Base-by-base conservation (phyloP, 1,140 invertebrate genomes). In the Atta colombica region DNA sequence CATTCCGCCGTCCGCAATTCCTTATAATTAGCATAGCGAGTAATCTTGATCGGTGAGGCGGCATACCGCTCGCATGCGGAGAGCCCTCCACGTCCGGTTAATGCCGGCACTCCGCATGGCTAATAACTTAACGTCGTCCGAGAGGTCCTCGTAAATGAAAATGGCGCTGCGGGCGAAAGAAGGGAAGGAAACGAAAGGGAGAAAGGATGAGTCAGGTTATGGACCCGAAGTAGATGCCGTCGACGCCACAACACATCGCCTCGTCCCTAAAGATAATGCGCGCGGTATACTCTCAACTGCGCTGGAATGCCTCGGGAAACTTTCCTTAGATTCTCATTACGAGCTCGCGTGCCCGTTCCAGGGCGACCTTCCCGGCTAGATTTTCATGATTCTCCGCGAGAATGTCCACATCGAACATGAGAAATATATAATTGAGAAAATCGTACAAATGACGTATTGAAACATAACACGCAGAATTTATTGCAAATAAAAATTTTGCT, bases 101-200 rank as follows among this genome's bases (percentile, higher is more conserved):
- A 91, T 89, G 89, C 84, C 77, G 86, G 90, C 89, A 88, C 91
- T 91, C 88, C 86, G 87, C 77, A 88, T 86, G 77, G 91, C 91
- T 92, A 93, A 93, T 93, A 92, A 93, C 87, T 92, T 92, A 93
- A 91, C 85, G 85, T 80, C 80, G 71, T 81, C 69, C 77, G 77
- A 88, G 69, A 81, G 89, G 61, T 82, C 68, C 60, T 86, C 55
- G 87, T 92, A 92, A 84, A 92, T 86, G 91, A 92, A 91, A 75
- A 88, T 85, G 75, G 80, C 80, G 16, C 66, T 53, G 78, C 45
- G 16, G 14, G 77, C 61, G 66, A 61, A 81, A 61, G 51, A 81
- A 71, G 63, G 58, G n/a, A 14, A 63, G 66, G 65, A 72, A 49
- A 16, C 61, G 68, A 74, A 74, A 85, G 77, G 39, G 77, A 58